Base-by-base conservation (phyloP, 2,797 vertebrate species). In the Benthosema pterotum region DNA sequence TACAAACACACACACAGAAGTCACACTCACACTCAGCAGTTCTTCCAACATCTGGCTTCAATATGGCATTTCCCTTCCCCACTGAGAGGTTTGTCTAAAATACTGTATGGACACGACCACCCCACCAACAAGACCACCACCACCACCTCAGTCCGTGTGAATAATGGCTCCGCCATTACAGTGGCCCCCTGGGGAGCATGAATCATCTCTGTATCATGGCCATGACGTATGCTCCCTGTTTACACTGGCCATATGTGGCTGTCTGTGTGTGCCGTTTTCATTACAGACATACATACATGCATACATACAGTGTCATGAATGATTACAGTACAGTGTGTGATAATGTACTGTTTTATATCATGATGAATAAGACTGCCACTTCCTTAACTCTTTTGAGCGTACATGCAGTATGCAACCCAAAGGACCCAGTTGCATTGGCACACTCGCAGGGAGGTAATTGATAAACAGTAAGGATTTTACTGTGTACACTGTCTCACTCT, bases 1-100 rank as follows among this genome's bases (percentile, higher is more conserved):
- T 42, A 45, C 60, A 52, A 11, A 19, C 51, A 54, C 50, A 42
- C n/a, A 48, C 52, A 55, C 15, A 54, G n/a, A 61, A 42, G 42
- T 22, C 49, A 17, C 12, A 11, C 32, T 51, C 56, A 50, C 47
- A 71, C 56, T 67, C 73, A 68, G 67, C 68, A 61, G 16, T 67
- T 63, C 32, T 67, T 63, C 32, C 4, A 55, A 82, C 83, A 88
- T 86, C 84, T 88, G 84, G 66, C 79, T 80, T 83, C 79, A 84
- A 84, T 77, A 64, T 82, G 80, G 54, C 60, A 49, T 65, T 54
- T 54, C 77, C 47, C 5, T 53, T 65, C 60, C 52, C 48, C 42
- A 60, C 11, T 49, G n/a, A 32, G 49, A 53, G 25, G 63, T 77
- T 78, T 11, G 71, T 75, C 64, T 67, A 50, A 69, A 79, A 67